Base-by-base conservation (phyloP, 2,113 vertebrate species). In the Lonchura striata region DNA sequence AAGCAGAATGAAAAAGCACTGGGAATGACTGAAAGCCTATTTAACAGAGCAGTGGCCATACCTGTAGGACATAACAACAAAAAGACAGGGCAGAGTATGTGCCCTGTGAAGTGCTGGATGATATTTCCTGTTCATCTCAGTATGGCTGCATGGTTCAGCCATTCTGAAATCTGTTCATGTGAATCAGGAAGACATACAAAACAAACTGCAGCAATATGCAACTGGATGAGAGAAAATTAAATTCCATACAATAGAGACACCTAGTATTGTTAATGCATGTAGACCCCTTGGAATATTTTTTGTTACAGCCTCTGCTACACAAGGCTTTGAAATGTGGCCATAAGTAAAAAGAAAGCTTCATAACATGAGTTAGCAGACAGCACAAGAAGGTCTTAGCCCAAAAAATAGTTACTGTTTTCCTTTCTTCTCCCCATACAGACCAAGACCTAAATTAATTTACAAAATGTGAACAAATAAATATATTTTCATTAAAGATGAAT, bases 401-500 rank as follows among this genome's bases (percentile, higher is more conserved):
- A 50, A 74, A 78, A 44, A 70, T 18, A 76, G n/a, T 35, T 52
- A 71, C 21, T 83, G 53, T 68, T 88, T 90, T 81, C 22, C 25
- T 79, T 77, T 72, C 39, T 81, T 71, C 65, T 81, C 41, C 39
- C 14, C 11, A 21, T 33, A 42, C 74, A 83, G 42, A 69, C 31
- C 18, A 66, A 94, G 71, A 76, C 37, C 53, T 64, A 86, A 94
- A 95, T 94, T 91, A n/a, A 84, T 57, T 92, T 92, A 61, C 10
- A n/a, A 88, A 92, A 68, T 10, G 19, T n/a, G 50, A 94, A 60
- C 47, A 95, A 89, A 89, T 50, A 91, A 91, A 85, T 82, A 61
- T 3, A 70, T 85, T 94, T 92, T 72, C 75, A 94, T 92, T 94
- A 87, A 77, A 82, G 79, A 70, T 41, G 15, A 91, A 91, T 92